Percentiles rank a stretch among this genome's conserved stretches.
These are phyloP conservation scores for Oncorhynchus mykiss DNA, from an alignment of 2,113 vertebrate species.

Conservation along the genomic window DNA sequence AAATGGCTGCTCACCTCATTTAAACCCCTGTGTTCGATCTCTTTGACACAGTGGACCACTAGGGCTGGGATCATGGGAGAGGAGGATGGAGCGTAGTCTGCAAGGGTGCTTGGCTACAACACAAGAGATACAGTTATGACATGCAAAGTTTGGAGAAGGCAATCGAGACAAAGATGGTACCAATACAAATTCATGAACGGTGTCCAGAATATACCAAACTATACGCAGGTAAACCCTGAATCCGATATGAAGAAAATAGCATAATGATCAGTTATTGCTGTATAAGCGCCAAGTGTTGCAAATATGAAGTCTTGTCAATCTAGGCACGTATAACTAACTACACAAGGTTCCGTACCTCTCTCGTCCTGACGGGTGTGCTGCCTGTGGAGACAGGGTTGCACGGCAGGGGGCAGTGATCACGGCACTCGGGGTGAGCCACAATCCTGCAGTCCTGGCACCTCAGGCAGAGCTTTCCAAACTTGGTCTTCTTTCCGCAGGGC, in stretches of 20 bases:
- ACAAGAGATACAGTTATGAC: conserved; percentile 1
- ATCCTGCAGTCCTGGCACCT: conserved; percentile 88
- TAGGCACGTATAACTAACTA: no score
- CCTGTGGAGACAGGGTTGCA: conserved; percentile 79
- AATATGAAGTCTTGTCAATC: no score
- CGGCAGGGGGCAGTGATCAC: conserved; percentile 84
- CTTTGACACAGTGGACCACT: conserved; percentile 87
- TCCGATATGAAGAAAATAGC: no score
- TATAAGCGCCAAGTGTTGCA: no score
- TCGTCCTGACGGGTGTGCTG: conserved; percentile 75
- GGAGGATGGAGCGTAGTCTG: conserved; percentile 83
- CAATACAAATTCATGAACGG: background rate
- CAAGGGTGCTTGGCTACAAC: conserved; percentile 76
- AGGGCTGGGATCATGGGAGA: conserved; percentile 87
- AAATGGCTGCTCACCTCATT: conserved; percentile 75
- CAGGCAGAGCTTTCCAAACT: conserved; percentile 88
- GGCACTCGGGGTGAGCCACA: conserved; percentile 85
- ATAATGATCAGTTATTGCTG: no score
- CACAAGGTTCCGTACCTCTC: conserved; percentile 72
- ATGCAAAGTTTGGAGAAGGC: background rate
- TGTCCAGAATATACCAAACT: no score
- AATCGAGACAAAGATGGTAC: background rate
- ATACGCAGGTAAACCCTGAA: no score
- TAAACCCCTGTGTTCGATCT: conserved; percentile 89
- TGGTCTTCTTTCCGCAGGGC: conserved; percentile 86